Percentiles rank a stretch among this genome's conserved stretches.
These are phyloP conservation scores for Nixonia krombeini DNA, from an alignment of 1,140 invertebrate genomes.

Conservation along the genomic window DNA sequence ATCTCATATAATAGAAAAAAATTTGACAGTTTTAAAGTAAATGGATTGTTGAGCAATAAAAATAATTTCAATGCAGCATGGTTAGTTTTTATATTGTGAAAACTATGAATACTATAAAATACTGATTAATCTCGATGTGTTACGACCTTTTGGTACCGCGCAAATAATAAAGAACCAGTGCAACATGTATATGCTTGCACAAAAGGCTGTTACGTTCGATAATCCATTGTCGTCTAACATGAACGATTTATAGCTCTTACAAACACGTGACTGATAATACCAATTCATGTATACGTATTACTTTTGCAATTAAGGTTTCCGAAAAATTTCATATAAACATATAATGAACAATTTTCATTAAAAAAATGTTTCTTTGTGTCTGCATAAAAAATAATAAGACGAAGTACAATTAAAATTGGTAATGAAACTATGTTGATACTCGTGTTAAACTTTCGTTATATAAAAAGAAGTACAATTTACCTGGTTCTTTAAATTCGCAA, in stretches of 20 bases:
- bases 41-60: no score
- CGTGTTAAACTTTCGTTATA: no score
- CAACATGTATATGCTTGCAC: neutral
- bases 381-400: no score
- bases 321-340: no score
- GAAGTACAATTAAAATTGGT: no score
- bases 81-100: no score
- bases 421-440: no score
- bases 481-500: slow-evolving; percentile 52
- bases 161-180: slow-evolving; percentile 1
- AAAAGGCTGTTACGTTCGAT: slow-evolving; percentile 1
- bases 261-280: slow-evolving; percentile 3
- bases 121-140: neutral
- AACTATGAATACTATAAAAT: no score
- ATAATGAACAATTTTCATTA: no score
- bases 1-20: neutral
- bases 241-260: slow-evolving; percentile 8
- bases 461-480: slow-evolving; percentile 25
- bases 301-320: no score
- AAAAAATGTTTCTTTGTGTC: no score
- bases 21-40: neutral
- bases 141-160: neutral
- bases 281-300: neutral
- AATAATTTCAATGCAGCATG: no score
- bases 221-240: slow-evolving; percentile 9